Conservation (phyloP, 2,888 invertebrate species). For the Stegophylla sp. region DNA sequence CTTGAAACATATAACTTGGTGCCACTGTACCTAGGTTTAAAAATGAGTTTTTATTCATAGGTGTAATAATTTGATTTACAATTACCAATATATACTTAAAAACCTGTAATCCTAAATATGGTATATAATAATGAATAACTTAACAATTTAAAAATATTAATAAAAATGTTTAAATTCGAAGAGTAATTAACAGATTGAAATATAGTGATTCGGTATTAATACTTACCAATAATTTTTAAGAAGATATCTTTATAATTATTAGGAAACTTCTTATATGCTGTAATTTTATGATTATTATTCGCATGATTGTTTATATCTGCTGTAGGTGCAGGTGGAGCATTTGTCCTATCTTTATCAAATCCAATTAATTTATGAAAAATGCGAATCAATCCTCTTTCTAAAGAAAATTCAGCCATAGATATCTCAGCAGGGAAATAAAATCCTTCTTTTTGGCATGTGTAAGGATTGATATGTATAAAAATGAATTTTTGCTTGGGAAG, state of each 20-base stretch:
- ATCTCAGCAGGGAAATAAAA: constrained; percentile 45
- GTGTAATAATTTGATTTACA: too few relatives aligned
- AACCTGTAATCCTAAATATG: too few relatives aligned
- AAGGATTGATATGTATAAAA: constrained; percentile 45
- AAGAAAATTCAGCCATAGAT: constrained; percentile 42
- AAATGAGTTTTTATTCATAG: too few relatives aligned
- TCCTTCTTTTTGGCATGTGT: constrained; percentile 32
- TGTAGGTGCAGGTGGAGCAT: constrained; percentile 17
- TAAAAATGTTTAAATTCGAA: not conserved
- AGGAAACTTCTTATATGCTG: not conserved
- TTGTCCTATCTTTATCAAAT: constrained; percentile 28
- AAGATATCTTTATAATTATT: constrained; percentile 25
- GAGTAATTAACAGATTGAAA: not conserved
- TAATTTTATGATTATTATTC: constrained; percentile 28
- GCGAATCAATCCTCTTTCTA: constrained; percentile 41
- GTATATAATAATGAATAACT: too few relatives aligned
- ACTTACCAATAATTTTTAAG: constrained; percentile 42
- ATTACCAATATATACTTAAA: too few relatives aligned
- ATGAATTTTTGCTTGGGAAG: constrained; percentile 44
- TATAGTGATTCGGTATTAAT: not conserved
- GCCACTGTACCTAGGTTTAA: too few relatives aligned
- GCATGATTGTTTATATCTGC: constrained; percentile 46
- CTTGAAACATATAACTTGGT: too few relatives aligned
- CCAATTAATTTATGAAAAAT: constrained; percentile 37
- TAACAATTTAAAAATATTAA: not conserved